phyloP scores from a whole-genome alignment of 2,113 vertebrate genomes.

The Petrocephalus zakoni region DNA sequence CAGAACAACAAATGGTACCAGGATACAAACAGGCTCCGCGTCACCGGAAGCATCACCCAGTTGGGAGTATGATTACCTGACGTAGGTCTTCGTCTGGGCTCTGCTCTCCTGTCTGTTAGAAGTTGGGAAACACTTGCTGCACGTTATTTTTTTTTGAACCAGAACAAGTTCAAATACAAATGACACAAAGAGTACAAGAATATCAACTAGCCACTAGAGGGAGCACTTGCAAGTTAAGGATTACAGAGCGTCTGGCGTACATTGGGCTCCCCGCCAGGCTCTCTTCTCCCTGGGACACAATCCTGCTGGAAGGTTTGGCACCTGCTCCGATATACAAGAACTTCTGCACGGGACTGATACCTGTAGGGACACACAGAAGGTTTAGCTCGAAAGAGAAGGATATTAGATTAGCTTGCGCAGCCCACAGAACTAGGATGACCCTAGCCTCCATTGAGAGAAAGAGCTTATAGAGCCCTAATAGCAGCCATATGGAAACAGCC shows the following conservation, averaged over 20 bases:
- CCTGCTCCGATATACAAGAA: conserved; percentile 32
- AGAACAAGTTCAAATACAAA: neutral
- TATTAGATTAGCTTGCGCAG: neutral
- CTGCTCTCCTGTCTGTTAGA: neutral
- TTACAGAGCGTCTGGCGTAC: neutral
- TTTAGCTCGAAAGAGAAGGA: neutral
- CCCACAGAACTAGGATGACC: neutral
- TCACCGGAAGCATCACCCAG: neutral
- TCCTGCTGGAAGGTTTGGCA: conserved; percentile 10
- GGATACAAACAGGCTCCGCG: neutral
- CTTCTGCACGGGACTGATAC: conserved; percentile 32
- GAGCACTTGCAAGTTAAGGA: neutral
- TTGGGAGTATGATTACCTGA: neutral
- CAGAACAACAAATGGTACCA: neutral
- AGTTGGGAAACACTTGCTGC: neutral
- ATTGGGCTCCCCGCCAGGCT: neutral
- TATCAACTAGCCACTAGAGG: neutral
- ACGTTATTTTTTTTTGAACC: neutral
- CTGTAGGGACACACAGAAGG: conserved; percentile 20
- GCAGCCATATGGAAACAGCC: neutral
- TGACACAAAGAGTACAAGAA: neutral
- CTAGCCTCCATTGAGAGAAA: neutral
- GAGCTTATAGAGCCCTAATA: neutral
- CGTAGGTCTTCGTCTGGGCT: neutral
- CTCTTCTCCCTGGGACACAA: neutral